Base-by-base conservation (phyloP, 2,113 vertebrate species). In the Leptobrachium leishanense region DNA sequence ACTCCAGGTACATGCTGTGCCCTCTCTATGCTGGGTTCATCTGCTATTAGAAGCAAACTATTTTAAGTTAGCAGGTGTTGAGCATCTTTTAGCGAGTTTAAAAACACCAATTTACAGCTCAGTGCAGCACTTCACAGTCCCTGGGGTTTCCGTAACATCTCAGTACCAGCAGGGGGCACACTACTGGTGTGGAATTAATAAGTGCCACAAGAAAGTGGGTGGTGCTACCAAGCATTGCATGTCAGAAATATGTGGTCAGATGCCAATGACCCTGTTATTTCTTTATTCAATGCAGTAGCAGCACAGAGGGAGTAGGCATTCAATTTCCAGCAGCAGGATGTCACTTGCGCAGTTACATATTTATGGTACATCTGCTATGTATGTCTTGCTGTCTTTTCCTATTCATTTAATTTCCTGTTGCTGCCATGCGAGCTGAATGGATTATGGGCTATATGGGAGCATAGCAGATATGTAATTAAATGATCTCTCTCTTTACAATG, bases 11-110 rank as follows among this genome's bases (percentile, higher is more conserved):
- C 64, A 81, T 68, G 72, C 78, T 74, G 78, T 68, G 71, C 78
- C 72, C 72, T 74, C 66, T 74, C 20, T 62, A 50, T 81, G 78
- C n/a, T 43, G 53, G 78, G 78, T 81, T 81, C 54, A 81, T 71
- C 71, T 81, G 64, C 72, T 74, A 74, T 74, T 81, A 81, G 53
- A 81, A 74, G 67, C 64, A 74, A 81, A 74, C 78, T 81, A 81
- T 74, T 81, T 81, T 74, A 81, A 68, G 78, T 81, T 74, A 81
- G 71, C 78, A 81, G 78, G 78, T 81, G 78, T 74, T 81, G 71
- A 74, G 71, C 71, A 81, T 81, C 78, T 81, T 81, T 81, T 81
- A 74, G 64, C 71, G 31, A 72, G 39, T 81, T 74, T 81, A 62
- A 81, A 15, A 81, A 74, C 55, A 81, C 78, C 71, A 81, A 81